These are phyloP conservation scores for Ramazzottius varieornatus DNA, from an alignment of 2,888 invertebrate species.

Conservation along the genomic window DNA sequence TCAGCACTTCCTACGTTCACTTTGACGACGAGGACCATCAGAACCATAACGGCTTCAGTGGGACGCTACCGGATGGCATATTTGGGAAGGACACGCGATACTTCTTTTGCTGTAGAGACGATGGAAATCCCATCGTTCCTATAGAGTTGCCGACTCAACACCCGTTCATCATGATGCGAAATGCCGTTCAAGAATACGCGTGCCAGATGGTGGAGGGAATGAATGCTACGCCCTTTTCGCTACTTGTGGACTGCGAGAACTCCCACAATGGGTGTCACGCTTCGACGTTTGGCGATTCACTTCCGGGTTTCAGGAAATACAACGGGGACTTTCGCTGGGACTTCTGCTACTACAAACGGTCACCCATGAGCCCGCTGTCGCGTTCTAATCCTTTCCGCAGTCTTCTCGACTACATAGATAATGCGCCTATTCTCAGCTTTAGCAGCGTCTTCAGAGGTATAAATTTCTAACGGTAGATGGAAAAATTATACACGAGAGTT, in stretches of 20 bases:
- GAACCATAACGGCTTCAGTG: neutral
- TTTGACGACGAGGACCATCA: neutral
- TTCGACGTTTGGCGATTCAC: neutral
- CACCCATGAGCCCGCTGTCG: no score
- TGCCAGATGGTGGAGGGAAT: neutral
- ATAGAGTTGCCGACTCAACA: neutral
- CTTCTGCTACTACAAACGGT: neutral
- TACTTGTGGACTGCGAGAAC: neutral
- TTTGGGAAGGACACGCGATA: neutral
- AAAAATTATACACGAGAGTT: no score
- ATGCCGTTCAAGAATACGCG: neutral
- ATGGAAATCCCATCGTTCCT: neutral
- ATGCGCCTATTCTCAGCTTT: no score
- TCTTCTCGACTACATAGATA: no score
- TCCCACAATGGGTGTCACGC: neutral
- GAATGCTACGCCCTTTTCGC: neutral
- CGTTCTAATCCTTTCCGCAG: no score
- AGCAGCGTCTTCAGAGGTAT: no score
- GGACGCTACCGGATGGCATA: neutral
- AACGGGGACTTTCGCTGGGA: neutral
- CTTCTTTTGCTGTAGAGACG: neutral
- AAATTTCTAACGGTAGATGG: no score
- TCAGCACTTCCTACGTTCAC: neutral
- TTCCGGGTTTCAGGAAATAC: neutral
- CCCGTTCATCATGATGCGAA: neutral